Conservation (phyloP, 2,797 vertebrate genomes). For the Acrocephalus scirpaceus region DNA sequence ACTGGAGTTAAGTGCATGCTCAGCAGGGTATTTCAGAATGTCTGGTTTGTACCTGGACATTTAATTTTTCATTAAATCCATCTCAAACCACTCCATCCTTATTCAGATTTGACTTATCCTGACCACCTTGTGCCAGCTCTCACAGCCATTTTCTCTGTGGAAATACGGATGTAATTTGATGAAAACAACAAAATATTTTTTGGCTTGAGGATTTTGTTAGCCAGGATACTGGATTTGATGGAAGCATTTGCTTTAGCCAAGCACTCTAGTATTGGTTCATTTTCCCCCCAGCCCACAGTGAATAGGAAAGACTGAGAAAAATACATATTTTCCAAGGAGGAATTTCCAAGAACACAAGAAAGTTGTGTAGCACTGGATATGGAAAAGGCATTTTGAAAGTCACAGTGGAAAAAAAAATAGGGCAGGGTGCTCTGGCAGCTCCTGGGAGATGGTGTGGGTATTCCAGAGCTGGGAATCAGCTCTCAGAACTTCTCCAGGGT, state of each 20-base stretch:
- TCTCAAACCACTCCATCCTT: neutral
- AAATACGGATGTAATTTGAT: neutral
- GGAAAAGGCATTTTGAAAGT: neutral
- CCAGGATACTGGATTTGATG: neutral
- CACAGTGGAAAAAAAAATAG: neutral
- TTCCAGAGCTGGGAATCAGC: neutral
- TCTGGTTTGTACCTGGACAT: neutral
- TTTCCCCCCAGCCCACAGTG: neutral
- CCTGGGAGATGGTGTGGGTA: neutral
- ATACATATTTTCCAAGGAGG: neutral
- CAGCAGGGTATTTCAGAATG: neutral
- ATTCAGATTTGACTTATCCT: neutral
- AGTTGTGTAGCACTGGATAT: neutral
- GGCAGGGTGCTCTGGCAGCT: neutral
- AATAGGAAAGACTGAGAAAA: neutral
- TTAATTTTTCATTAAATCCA: neutral
- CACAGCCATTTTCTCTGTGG: neutral
- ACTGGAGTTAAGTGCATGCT: neutral
- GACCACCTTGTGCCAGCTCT: neutral
- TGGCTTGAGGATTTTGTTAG: neutral
- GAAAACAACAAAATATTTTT: neutral
- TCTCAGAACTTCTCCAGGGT: neutral
- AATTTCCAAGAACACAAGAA: neutral
- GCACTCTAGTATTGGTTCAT: neutral
- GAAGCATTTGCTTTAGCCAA: neutral